Evolutionary conservation across 2,888 invertebrate species (phyloP), one percentile per base, ranked within the genome.

Genomic region (Papilio protenor): DNA sequence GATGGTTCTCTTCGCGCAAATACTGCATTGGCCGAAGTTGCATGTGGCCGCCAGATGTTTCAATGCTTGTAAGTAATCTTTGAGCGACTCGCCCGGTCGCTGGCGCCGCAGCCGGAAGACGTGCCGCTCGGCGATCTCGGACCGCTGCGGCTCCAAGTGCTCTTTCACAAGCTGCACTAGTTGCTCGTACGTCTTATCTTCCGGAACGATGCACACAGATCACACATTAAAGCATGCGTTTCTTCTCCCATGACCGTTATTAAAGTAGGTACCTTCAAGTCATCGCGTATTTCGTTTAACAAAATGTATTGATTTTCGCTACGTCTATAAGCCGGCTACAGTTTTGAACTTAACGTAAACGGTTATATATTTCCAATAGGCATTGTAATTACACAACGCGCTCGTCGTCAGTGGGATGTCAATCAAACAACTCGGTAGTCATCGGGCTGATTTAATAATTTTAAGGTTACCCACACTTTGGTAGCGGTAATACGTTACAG

Each of bases 161-260:
- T 80, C 73, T 2, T 76, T 76, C 0, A 84, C 80, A 18, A 84
- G n/a, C 11, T 52, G n/a, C 12, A 82, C 83, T 5, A 84, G 55
- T 4, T 82, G 76, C 0, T 81, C 81, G 57, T 78, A 84, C 10
- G 76, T 73, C 79, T 82, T 84, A 6, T 70, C 21, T 79, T 85
- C 57, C 21, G 57, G 57, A 8, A 33, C 5, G 33, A 33, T 33
- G 33, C 78, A 79, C 84, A 85, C 69, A 86, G 74, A 73, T 85
- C 84, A 61, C 82, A 83, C 82, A 82, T 82, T 23, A 84, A 66
- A 14, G 72, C 61, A 23, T 83, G 81, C 2, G 80, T 79, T 14
- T 61, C 74, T 2, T 77, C 80, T 1, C 81, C 80, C n/a, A 81
- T 80, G 16, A 80, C 70, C 0, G 82, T 81, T 12, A 81, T 79